Conservation (phyloP, 2,797 vertebrate genomes). For the Carduelis carduelis region DNA sequence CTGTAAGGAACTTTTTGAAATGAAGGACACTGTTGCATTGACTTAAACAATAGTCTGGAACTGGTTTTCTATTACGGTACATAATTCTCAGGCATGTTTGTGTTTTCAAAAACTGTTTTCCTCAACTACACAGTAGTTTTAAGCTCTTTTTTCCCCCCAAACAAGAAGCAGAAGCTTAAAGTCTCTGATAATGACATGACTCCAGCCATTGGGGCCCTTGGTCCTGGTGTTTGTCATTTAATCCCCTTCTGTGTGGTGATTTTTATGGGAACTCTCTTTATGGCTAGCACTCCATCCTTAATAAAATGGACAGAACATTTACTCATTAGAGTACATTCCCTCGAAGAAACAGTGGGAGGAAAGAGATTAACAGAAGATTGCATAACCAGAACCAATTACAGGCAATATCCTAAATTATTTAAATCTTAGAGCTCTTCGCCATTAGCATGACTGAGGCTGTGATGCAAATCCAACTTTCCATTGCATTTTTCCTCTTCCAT, state of each 20-base stretch:
- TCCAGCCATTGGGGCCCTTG: not conserved
- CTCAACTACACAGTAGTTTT: not conserved
- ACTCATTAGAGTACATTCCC: conserved; percentile 1
- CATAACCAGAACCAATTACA: conserved; percentile 9
- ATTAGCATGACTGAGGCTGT: not conserved
- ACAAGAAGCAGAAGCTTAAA: not conserved
- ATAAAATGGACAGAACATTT: conserved; percentile 9
- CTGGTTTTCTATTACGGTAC: not conserved
- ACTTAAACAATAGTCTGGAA: not conserved
- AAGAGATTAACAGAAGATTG: not conserved
- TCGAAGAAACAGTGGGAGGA: conserved; percentile 19
- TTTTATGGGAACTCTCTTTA: not conserved
- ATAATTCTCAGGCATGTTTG: not conserved
- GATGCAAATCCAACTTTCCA: not conserved
- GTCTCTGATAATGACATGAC: not conserved
- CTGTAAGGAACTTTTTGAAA: not conserved
- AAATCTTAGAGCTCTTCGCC: not conserved
- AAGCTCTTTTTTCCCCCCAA: not conserved
- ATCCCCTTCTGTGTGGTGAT: not conserved
- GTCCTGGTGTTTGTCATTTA: not conserved
- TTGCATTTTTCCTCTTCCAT: not conserved
- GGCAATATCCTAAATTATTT: conserved; percentile 18
- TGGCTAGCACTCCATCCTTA: not conserved
- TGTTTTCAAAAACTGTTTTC: not conserved
- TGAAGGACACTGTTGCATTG: not conserved